Evolutionary conservation across 2,113 vertebrate genomes (phyloP), one percentile per base, ranked within the genome.

Genomic region (Callocephalon fimbriatum): DNA sequence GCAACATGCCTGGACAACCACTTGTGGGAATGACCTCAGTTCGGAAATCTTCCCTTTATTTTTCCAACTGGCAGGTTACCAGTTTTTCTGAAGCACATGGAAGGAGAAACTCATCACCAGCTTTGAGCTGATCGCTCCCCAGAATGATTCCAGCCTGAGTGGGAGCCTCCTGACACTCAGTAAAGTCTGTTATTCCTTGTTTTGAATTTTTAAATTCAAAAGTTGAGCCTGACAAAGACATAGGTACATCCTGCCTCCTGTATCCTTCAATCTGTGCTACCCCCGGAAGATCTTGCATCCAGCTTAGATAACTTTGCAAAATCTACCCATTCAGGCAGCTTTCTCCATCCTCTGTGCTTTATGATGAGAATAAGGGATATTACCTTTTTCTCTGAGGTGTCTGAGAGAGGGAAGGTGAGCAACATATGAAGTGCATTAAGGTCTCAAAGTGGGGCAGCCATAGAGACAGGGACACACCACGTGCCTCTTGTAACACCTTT

Each of bases 91-190:
- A 31, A 27, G 58, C 21, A 18, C 0, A 0, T 54, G 38, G 70
- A 75, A 92, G 29, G 18, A 68, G 47, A 79, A 87, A 90, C 68
- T 72, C 66, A 51, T 40, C 56, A 74, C 62, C 71, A 91, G 77
- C 40, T 85, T 67, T 62, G 74, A 87, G 61, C 7, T 85, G 61
- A 47, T 81, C 4, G 7, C 18, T 74, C 22, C 44, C 12, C 35
- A 85, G 38, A 15, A 75, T 1, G 4, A 74, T 45, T 42, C 42
- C 35, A 77, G 45, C 32, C 26, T 35, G 9, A 0, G 2, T 70
- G 15, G n/a, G n/a, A 74, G 21, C 10, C 23, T 70, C n/a, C 23
- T 87, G 73, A 84, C 12, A 20, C 35, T 81, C 37, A 40, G 15
- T 11, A 80, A 48, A 53, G 21, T 53, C 53, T 68, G 12, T 42